These are phyloP conservation scores for Crotalus helleri DNA, from an alignment of 2,113 vertebrate genomes.

Conservation along the genomic window DNA sequence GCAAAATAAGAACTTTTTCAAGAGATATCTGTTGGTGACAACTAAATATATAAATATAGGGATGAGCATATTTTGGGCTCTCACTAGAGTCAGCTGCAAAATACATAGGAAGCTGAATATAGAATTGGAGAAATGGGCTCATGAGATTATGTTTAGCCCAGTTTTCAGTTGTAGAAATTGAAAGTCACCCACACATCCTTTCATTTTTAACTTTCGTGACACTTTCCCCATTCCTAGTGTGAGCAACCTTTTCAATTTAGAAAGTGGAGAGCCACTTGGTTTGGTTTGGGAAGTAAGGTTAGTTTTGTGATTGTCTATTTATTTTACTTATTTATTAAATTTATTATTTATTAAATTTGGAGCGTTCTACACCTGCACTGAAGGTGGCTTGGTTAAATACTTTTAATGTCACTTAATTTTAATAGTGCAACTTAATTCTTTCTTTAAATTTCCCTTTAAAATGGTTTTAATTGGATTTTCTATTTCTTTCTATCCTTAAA, in stretches of 20 bases:
- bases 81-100: background rate
- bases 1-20: background rate
- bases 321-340: too few relatives aligned
- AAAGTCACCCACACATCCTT: background rate
- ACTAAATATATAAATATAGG: background rate
- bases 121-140: background rate
- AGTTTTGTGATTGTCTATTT: background rate
- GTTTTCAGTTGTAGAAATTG: background rate
- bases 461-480: background rate
- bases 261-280: background rate
- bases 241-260: background rate
- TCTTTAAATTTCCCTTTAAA: too few relatives aligned
- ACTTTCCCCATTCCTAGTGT: background rate
- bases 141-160: background rate
- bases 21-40: background rate
- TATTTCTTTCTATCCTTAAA: background rate
- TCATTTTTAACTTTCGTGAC: background rate
- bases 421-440: background rate
- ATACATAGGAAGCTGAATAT: background rate
- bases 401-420: background rate
- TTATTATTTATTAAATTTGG: too few relatives aligned
- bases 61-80: background rate
- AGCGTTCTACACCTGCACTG: background rate
- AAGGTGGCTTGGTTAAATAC: background rate
- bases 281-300: background rate